Evolutionary conservation across 2,113 vertebrate species (phyloP).

Genomic region (Lophius piscatorius): DNA sequence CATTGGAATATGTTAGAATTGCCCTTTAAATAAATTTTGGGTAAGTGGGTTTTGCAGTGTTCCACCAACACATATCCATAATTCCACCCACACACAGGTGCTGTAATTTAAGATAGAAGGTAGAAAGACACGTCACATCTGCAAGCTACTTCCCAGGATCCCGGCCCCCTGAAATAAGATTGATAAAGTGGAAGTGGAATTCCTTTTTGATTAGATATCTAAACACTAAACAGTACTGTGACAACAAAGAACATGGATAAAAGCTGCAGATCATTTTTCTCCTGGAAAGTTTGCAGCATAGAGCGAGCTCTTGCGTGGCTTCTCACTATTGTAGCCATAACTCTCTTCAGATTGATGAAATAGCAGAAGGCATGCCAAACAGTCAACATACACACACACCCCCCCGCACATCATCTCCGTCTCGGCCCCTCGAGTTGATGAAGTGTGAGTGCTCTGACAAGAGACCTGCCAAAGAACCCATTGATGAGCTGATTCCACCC

Average conservation of each 20-base stretch:
- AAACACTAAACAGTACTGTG: conserved; percentile 63
- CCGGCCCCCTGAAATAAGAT: conserved; percentile 35
- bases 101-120: conserved; percentile 24
- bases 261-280: conserved; percentile 69
- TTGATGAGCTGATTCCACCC: conserved; percentile 26
- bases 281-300: conserved; percentile 52
- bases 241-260: conserved; percentile 67
- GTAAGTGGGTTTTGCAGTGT: conserved; percentile 11
- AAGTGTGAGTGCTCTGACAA: conserved; percentile 58
- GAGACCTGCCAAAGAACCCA: conserved; percentile 38
- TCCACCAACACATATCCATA: conserved; percentile 16
- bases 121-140: conserved; percentile 50
- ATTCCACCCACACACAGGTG: conserved; percentile 26
- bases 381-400: conserved; percentile 20
- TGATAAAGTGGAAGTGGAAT: conserved; percentile 70
- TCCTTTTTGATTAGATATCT: conserved; percentile 68
- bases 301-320: conserved; percentile 59
- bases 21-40: conserved; percentile 2
- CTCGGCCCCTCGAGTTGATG: conserved; percentile 44
- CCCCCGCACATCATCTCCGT: neutral
- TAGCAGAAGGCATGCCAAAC: conserved; percentile 32
- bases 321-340: conserved; percentile 63
- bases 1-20: neutral
- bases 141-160: conserved; percentile 44
- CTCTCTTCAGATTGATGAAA: conserved; percentile 57